These are phyloP conservation scores for Danio aesculapii DNA, from an alignment of 2,797 vertebrate genomes.

Conservation along the genomic window DNA sequence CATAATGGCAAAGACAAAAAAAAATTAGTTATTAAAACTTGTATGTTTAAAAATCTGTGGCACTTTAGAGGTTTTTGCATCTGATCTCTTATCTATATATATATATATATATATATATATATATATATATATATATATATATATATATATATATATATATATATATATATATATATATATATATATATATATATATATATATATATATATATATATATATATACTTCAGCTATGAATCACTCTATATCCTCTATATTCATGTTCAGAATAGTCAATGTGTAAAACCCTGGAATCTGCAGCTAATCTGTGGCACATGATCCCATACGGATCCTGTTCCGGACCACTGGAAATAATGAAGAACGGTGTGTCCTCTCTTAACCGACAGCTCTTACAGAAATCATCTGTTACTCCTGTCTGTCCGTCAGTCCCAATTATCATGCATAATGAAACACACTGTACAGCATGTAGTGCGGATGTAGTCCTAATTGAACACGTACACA, in stretches of 20 bases:
- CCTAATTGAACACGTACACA: conserved; percentile 36
- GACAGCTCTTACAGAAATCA: conserved; percentile 70
- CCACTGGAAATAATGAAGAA: conserved; percentile 68
- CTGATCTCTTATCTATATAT: no score
- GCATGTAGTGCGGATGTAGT: conserved; percentile 10
- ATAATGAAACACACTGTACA: conserved; percentile 69
- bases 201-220: no score
- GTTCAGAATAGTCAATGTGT: conserved; percentile 32
- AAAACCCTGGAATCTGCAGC: conserved; percentile 43
- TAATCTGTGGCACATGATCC: conserved; percentile 70
- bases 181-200: no score
- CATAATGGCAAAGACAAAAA: no score
- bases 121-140: no score
- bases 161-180: no score
- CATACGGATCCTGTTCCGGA: conserved; percentile 56
- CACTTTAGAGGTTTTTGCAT: no score
- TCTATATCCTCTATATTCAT: conserved; percentile 21
- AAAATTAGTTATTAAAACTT: no score
- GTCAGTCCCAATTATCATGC: conserved; percentile 41
- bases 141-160: no score
- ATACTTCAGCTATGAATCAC: background rate
- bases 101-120: no score
- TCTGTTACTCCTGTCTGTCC: conserved; percentile 61
- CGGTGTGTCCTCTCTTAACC: conserved; percentile 67
- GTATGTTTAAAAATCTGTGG: no score